A percentile compares a stretch with the other conserved stretches of the same genome.
These are phyloP conservation scores for Ariolimax columbianus DNA, from an alignment of 2,888 invertebrate species.

Conservation along the genomic window DNA sequence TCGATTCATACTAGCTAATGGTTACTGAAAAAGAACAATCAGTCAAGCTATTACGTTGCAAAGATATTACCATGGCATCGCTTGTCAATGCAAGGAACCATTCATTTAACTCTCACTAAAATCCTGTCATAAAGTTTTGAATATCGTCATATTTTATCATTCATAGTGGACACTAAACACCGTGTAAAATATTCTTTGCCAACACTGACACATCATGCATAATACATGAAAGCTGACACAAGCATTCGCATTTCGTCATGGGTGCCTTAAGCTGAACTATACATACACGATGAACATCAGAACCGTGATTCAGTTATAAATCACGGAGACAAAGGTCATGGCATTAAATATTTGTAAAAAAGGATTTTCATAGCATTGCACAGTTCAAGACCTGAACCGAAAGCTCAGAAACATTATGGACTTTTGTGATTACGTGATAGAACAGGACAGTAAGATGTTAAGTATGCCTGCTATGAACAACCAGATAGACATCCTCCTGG, in stretches of 20 bases:
- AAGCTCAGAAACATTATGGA: not conserved
- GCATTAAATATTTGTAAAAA: no score
- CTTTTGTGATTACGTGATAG: not conserved
- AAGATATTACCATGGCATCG: not conserved
- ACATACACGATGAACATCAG: not conserved
- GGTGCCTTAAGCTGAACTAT: not conserved
- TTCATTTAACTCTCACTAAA: no score
- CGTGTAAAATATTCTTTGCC: no score
- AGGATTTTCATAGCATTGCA: no score
- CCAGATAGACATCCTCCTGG: not conserved
- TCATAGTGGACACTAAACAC: not conserved
- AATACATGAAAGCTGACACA: not conserved
- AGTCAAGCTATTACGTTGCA: not conserved
- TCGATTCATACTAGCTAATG: no score
- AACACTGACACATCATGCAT: not conserved
- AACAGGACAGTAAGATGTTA: not conserved
- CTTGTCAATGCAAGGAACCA: no score
- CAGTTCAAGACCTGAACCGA: not conserved
- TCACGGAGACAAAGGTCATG: no score
- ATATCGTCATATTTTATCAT: not conserved
- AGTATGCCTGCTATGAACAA: not conserved
- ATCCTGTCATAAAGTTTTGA: no score
- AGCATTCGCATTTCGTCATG: not conserved
- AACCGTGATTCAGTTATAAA: no score
- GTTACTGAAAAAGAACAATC: no score